phyloP scores from a whole-genome alignment of 1,140 invertebrate species.

The Drosophila funebris region DNA sequence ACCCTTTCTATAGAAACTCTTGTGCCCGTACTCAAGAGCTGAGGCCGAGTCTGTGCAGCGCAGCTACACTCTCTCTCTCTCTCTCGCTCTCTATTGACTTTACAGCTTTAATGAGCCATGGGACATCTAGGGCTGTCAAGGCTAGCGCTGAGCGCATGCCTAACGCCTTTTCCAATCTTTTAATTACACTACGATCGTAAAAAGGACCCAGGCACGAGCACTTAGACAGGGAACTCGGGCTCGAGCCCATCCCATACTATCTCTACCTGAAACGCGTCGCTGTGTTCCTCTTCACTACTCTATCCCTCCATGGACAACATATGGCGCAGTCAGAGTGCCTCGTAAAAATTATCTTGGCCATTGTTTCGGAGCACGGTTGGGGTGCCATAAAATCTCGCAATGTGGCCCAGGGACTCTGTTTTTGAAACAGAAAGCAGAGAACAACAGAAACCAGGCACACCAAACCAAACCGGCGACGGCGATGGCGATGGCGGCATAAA shows the following conservation, averaged over 20 bases:
- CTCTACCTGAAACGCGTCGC: constrained; percentile 25
- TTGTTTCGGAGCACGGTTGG: constrained; percentile 68
- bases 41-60: neutral
- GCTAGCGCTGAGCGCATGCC: constrained; percentile 68
- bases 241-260: neutral
- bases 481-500: no score
- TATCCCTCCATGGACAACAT: constrained; percentile 38
- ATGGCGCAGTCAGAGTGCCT: constrained; percentile 59
- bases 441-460: constrained; percentile 27
- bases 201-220: constrained; percentile 20
- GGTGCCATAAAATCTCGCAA: constrained; percentile 74
- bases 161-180: constrained; percentile 71
- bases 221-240: constrained; percentile 4
- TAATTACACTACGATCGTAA: constrained; percentile 63
- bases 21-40: neutral
- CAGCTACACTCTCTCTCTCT: neutral
- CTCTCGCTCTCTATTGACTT: constrained; percentile 53
- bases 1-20: constrained; percentile 2
- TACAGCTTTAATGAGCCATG: constrained; percentile 59
- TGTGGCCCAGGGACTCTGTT: constrained; percentile 24
- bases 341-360: constrained; percentile 74
- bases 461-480: constrained; percentile 50
- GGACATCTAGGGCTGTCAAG: constrained; percentile 56
- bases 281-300: neutral
- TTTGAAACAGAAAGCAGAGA: constrained; percentile 13